Evolutionary conservation across 2,113 vertebrate species (phyloP).

Genomic region (Neodontobutis hainanensis): DNA sequence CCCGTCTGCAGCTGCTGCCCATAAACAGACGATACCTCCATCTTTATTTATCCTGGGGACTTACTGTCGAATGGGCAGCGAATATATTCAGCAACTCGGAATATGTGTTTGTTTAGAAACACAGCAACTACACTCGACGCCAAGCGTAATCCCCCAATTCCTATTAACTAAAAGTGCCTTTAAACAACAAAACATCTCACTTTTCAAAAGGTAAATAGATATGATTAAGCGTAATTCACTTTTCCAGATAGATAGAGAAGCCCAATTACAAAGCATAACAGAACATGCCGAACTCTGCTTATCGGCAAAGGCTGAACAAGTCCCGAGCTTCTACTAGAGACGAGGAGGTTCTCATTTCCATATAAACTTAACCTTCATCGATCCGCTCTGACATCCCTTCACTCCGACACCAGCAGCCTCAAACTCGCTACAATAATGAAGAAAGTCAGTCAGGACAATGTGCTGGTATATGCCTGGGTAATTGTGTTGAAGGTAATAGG

Average conservation of each 20-base stretch:
- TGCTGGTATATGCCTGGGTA: too few species aligned
- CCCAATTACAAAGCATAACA: conserved; percentile 60
- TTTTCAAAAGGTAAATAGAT: conserved; percentile 63
- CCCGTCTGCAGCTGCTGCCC: conserved; percentile 62
- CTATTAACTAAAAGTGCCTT: too few species aligned
- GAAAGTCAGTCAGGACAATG: not conserved
- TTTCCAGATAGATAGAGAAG: conserved; percentile 64
- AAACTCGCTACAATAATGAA: conserved; percentile 7
- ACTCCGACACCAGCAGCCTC: conserved; percentile 17
- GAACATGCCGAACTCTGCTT: conserved; percentile 63
- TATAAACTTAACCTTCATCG: conserved; percentile 61
- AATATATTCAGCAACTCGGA: conserved; percentile 23
- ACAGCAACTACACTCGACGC: too few species aligned
- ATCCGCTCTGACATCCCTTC: conserved; percentile 29
- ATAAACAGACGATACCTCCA: conserved; percentile 66
- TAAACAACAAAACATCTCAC: conserved; percentile 39
- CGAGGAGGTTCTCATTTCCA: conserved; percentile 62
- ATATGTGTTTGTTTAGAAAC: not conserved
- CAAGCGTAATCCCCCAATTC: too few species aligned
- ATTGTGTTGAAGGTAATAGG: too few species aligned
- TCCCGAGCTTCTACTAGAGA: conserved; percentile 52
- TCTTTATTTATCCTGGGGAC: conserved; percentile 61
- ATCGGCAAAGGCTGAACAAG: conserved; percentile 63
- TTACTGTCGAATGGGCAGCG: conserved; percentile 9
- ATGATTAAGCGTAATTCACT: conserved; percentile 65